Base-by-base conservation (phyloP, 2,113 vertebrate genomes). In the Chaetodon auriga region DNA sequence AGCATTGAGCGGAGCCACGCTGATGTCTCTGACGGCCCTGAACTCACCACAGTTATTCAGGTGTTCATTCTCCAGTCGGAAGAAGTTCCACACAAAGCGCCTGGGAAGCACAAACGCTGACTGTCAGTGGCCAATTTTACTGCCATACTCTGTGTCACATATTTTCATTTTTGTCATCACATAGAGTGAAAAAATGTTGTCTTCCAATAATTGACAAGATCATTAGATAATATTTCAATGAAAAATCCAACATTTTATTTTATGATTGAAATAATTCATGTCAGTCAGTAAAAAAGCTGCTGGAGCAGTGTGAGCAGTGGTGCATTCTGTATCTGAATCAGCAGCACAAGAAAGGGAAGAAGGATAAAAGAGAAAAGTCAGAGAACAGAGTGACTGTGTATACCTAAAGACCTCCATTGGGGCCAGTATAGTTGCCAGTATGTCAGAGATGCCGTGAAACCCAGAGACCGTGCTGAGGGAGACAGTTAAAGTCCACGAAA, bases 11-110 rank as follows among this genome's bases (percentile, higher is more conserved):
- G 98, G 98, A 1, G 98, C 98, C 89, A 99, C 98, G 0, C 98
- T 99, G 90, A 99, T 99, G 94, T 99, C 98, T 66, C 98, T 92
- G 79, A 99, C 98, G 0, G 98, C 98, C 46, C 98, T 96, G 95
- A 99, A 99, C 92, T 99, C 98, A 78, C 98, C 98, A 78, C 98
- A 99, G 95, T 99, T 99, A 85, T 99, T 99, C 90, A 99, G 96
- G 87, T 99, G 98, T 91, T 99, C 98, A 0, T 99, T 99, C 94
- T 99, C 98, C 95, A 99, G 83, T 0, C 98, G 97, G 94, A 99
- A 99, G 91, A 99, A 99, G 91, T 99, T 99, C 98, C 98, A 99
- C 74, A 99, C 98, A 81, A 99, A 99, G 35, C 98, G 97, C 84
- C 98, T 99, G 88, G 2, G 25, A 46, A 14, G 11, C n/a, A 49